Evolutionary conservation across 2,888 invertebrate species (phyloP).

Genomic region (Ormyrus nitidulus): DNA sequence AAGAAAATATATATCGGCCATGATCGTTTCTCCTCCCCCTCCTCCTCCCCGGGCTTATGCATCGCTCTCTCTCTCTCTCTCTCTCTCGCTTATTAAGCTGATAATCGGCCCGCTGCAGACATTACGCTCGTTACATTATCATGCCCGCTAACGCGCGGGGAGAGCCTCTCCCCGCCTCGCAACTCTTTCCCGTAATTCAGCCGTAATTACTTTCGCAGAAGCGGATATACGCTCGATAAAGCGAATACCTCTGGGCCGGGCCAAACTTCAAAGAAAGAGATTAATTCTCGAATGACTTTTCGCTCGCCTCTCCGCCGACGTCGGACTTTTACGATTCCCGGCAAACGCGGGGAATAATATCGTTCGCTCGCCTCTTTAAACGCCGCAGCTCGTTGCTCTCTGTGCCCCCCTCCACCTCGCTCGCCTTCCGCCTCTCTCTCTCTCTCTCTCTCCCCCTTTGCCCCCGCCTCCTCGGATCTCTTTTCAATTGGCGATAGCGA

Average conservation of each 20-base stretch:
- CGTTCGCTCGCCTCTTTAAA: slow-evolving; percentile 19
- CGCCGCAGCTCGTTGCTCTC: background rate
- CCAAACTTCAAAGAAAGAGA: slow-evolving; percentile 57
- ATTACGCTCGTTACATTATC: slow-evolving; percentile 72
- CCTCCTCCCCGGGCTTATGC: slow-evolving; percentile 62
- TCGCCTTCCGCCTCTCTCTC: too few relatives aligned
- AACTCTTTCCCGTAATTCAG: slow-evolving; percentile 66
- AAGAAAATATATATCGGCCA: slow-evolving; percentile 40
- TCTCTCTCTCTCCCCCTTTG: too few relatives aligned
- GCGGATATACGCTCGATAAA: slow-evolving; percentile 67
- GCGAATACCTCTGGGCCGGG: slow-evolving; percentile 53
- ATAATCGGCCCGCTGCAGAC: slow-evolving; percentile 70
- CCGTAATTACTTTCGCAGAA: slow-evolving; percentile 71
- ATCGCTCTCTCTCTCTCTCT: slow-evolving; percentile 61
- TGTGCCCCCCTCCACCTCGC: background rate
- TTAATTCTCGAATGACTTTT: slow-evolving; percentile 56
- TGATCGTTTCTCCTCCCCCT: slow-evolving; percentile 1
- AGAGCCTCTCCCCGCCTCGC: background rate
- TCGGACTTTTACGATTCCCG: background rate
- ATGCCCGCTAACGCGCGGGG: slow-evolving; percentile 63
- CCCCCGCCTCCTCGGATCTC: background rate
- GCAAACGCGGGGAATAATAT: slow-evolving; percentile 5
- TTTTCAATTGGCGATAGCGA: background rate
- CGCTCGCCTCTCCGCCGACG: slow-evolving; percentile 22
- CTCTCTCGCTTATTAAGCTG: slow-evolving; percentile 71